phyloP scores from a whole-genome alignment of 2,113 vertebrate species.

The Monarcha castaneiventris region DNA sequence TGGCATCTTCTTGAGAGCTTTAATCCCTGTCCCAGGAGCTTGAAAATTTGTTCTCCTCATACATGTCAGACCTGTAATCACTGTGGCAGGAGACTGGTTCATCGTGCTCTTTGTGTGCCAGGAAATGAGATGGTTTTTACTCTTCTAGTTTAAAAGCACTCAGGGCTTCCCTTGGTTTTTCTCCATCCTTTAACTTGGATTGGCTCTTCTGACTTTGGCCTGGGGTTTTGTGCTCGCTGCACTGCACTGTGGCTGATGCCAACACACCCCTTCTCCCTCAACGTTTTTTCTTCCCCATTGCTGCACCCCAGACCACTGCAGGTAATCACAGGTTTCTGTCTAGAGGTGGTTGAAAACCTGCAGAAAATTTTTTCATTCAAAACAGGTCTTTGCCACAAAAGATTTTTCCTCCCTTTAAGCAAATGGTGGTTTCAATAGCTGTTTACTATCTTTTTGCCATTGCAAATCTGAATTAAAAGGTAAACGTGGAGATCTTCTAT shows the following conservation, averaged over 20 bases:
- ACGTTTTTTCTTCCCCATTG: not conserved
- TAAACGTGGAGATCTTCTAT: slow-evolving; percentile 28
- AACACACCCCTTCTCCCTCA: not conserved
- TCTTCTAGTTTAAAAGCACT: not conserved
- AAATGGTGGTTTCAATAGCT: not conserved
- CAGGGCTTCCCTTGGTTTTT: not conserved
- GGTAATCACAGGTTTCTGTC: not conserved
- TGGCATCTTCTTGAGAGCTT: not conserved
- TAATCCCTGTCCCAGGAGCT: not conserved
- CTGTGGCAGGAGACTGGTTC: not conserved
- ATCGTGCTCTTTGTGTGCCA: not conserved
- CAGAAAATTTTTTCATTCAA: not conserved
- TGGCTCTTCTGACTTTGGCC: not conserved
- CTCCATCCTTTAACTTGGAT: not conserved
- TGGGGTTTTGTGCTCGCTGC: not conserved
- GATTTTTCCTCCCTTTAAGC: not conserved
- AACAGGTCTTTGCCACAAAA: not conserved
- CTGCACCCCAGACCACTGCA: not conserved
- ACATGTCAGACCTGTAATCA: not conserved
- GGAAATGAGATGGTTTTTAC: not conserved
- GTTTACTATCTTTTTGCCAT: slow-evolving; percentile 41
- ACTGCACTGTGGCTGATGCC: not conserved
- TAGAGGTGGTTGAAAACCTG: not conserved
- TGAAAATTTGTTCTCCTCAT: not conserved
- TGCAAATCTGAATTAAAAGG: slow-evolving; percentile 50